Percentiles rank a stretch among this genome's conserved stretches.
Evolutionary conservation across 2,888 invertebrate genomes (phyloP).

Genomic region (Epirrhoe tristata): DNA sequence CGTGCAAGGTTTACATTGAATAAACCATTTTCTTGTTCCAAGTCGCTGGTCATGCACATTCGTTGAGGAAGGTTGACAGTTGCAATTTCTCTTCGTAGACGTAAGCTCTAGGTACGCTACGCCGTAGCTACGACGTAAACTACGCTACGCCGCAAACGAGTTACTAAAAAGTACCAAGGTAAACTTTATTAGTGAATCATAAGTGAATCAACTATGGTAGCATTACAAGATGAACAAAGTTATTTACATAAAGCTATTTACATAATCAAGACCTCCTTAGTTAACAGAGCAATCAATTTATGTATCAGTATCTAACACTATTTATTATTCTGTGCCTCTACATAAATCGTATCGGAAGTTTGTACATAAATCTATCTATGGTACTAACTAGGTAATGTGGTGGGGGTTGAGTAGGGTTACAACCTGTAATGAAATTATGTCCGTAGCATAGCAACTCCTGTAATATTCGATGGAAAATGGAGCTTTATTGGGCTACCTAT

Average conservation of each 20-base stretch:
- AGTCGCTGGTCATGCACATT: slow-evolving; percentile 6
- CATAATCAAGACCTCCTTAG: neutral
- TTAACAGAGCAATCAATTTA: slow-evolving; percentile 8
- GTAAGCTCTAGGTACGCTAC: slow-evolving; percentile 5
- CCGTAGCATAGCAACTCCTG: slow-evolving; percentile 33
- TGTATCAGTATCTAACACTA: neutral
- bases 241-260: neutral
- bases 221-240: neutral
- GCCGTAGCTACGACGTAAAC: slow-evolving; percentile 12
- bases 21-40: neutral
- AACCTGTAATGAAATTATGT: slow-evolving; percentile 34
- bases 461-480: slow-evolving; percentile 31
- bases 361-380: slow-evolving; percentile 30
- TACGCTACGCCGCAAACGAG: too few relatives aligned
- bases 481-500: slow-evolving; percentile 21
- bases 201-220: neutral
- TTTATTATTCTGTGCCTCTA: neutral
- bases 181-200: neutral
- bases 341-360: slow-evolving; percentile 21
- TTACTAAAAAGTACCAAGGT: too few relatives aligned
- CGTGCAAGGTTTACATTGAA: neutral
- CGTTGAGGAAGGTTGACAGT: neutral
- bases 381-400: slow-evolving; percentile 25
- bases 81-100: slow-evolving; percentile 7
- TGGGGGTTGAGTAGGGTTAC: slow-evolving; percentile 10